These are phyloP conservation scores for Cremastinae sp. DNA, from an alignment of 2,888 invertebrate genomes.

Conservation along the genomic window DNA sequence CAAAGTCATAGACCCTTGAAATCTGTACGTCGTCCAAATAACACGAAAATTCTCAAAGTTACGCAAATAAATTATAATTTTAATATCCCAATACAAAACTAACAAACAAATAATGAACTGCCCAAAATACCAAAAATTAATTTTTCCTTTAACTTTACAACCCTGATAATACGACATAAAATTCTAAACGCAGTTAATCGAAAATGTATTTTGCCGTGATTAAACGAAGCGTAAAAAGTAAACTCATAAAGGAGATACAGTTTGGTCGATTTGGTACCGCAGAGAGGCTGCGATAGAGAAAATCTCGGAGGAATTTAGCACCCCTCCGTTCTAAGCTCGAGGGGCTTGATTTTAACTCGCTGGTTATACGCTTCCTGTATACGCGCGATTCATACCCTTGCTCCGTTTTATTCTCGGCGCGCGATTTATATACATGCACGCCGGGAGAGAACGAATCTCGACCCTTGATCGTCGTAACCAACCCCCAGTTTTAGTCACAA, in stretches of 20 bases:
- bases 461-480: constrained; percentile 62
- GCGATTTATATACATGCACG: constrained; percentile 1
- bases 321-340: constrained; percentile 16
- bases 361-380: constrained; percentile 25
- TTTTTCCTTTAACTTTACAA: too few relatives aligned
- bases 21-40: too few relatives aligned
- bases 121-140: too few relatives aligned
- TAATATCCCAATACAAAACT: too few relatives aligned
- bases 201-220: constrained; percentile 77
- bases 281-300: constrained; percentile 8
- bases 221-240: constrained; percentile 78
- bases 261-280: constrained; percentile 76
- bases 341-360: constrained; percentile 41
- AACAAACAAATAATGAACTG: too few relatives aligned
- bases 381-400: constrained; percentile 66
- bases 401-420: constrained; percentile 62
- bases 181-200: constrained; percentile 74
- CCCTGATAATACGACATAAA: too few relatives aligned
- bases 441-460: constrained; percentile 53
- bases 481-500: constrained; percentile 72
- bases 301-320: constrained; percentile 47
- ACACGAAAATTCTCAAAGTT: too few relatives aligned
- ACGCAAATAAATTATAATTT: too few relatives aligned
- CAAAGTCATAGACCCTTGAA: too few relatives aligned
- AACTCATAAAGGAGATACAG: constrained; percentile 60